A percentile compares a stretch with the other conserved stretches of the same genome.
phyloP scores from a whole-genome alignment of 2,888 invertebrate species.

The Lucinisca nassula region DNA sequence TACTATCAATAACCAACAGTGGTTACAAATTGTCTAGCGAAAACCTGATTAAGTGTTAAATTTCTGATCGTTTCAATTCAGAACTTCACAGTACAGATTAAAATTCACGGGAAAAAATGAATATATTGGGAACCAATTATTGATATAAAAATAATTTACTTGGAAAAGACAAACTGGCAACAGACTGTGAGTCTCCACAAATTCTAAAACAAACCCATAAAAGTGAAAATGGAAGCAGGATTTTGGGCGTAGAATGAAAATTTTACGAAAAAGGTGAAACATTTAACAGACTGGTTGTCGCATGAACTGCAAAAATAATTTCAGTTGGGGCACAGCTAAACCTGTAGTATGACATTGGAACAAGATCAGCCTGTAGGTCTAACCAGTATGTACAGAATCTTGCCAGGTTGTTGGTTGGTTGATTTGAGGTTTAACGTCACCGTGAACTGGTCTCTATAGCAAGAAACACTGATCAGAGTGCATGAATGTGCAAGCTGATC shows the following conservation, averaged over 20 bases:
- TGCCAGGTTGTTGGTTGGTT: too few species aligned
- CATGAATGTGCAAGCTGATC: too few species aligned
- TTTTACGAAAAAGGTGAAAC: background rate
- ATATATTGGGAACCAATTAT: background rate
- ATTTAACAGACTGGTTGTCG: background rate
- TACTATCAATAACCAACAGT: background rate
- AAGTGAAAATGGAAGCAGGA: background rate
- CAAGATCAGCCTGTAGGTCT: too few species aligned
- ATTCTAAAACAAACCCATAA: constrained; percentile 1
- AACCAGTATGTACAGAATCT: too few species aligned
- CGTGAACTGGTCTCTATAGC: too few species aligned
- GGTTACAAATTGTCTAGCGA: background rate
- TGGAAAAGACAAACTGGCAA: background rate
- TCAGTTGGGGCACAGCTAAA: too few species aligned
- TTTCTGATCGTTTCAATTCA: background rate
- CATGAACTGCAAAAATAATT: constrained; percentile 3
- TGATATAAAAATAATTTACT: constrained; percentile 1
- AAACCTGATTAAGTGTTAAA: background rate
- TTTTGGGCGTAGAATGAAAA: constrained; percentile 1
- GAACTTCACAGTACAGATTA: background rate
- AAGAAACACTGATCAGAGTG: too few species aligned
- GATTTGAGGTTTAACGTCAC: too few species aligned
- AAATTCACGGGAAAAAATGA: background rate
- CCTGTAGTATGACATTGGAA: too few species aligned
- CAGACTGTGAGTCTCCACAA: background rate